Conservation (phyloP, 2,797 vertebrate genomes). For the Malacoraja senta region DNA sequence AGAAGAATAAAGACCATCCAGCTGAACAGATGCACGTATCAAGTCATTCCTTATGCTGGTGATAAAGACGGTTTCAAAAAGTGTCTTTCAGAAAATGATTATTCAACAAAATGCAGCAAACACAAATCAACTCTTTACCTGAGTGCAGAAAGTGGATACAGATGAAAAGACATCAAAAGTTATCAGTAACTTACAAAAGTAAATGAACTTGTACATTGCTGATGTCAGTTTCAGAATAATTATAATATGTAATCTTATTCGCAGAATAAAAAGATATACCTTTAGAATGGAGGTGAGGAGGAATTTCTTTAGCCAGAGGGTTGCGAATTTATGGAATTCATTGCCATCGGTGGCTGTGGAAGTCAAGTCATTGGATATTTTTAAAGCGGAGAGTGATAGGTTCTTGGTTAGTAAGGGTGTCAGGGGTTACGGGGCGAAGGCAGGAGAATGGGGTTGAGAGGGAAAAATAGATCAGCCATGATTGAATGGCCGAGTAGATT, state of each 20-base stretch:
- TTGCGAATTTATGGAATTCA: too few species aligned
- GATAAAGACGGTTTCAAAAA: constrained; percentile 28
- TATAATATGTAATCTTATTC: background rate
- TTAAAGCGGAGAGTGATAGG: too few species aligned
- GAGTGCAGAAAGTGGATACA: background rate
- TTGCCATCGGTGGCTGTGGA: too few species aligned
- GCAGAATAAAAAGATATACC: too few species aligned
- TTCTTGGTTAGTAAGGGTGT: too few species aligned
- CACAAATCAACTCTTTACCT: background rate
- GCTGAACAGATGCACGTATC: background rate
- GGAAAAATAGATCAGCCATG: too few species aligned
- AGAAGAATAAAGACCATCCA: background rate
- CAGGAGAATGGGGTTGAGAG: too few species aligned
- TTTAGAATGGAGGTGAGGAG: too few species aligned
- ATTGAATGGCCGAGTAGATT: too few species aligned
- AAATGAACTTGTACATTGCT: background rate
- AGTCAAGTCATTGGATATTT: too few species aligned
- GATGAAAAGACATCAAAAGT: background rate
- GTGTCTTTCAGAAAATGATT: background rate
- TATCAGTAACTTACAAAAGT: background rate
- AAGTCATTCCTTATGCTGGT: background rate
- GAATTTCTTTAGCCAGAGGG: too few species aligned
- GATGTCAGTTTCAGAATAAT: constrained; percentile 9
- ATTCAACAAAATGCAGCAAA: background rate
- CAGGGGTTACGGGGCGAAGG: too few species aligned